Conservation (phyloP, 1,140 invertebrate species). For the Nebria ingens region DNA sequence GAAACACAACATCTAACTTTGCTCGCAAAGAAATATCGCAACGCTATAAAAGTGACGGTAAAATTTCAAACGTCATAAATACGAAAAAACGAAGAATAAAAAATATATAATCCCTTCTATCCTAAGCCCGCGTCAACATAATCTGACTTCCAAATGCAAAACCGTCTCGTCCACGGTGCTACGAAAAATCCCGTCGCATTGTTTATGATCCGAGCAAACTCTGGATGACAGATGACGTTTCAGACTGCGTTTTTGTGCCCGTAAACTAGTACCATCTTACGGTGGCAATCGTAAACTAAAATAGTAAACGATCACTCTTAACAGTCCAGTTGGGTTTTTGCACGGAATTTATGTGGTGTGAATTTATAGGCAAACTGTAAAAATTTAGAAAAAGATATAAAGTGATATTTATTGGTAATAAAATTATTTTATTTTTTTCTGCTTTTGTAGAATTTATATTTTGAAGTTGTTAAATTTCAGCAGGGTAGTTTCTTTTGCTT, state of each 20-base stretch:
- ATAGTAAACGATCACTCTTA: slow-evolving; percentile 1
- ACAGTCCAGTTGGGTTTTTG: too few species aligned
- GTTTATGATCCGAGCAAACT: background rate
- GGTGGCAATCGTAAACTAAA: background rate
- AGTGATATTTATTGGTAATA: too few species aligned
- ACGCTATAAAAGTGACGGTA: background rate
- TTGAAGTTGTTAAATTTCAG: too few species aligned
- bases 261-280: background rate
- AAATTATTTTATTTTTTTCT: too few species aligned
- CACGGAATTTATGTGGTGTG: too few species aligned
- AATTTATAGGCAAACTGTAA: too few species aligned
- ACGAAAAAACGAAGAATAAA: too few species aligned
- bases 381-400: too few species aligned
- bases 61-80: slow-evolving; percentile 7
- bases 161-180: background rate
- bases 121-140: background rate
- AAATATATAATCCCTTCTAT: background rate
- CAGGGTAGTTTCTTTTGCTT: too few species aligned
- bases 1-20: background rate
- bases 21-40: background rate
- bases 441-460: too few species aligned
- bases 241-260: background rate
- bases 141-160: slow-evolving; percentile 5
- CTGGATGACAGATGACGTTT: slow-evolving; percentile 1
- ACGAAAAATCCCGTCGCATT: slow-evolving; percentile 1